These are phyloP conservation scores for Phlogophora meticulosa DNA, from an alignment of 2,888 invertebrate genomes.

Conservation along the genomic window DNA sequence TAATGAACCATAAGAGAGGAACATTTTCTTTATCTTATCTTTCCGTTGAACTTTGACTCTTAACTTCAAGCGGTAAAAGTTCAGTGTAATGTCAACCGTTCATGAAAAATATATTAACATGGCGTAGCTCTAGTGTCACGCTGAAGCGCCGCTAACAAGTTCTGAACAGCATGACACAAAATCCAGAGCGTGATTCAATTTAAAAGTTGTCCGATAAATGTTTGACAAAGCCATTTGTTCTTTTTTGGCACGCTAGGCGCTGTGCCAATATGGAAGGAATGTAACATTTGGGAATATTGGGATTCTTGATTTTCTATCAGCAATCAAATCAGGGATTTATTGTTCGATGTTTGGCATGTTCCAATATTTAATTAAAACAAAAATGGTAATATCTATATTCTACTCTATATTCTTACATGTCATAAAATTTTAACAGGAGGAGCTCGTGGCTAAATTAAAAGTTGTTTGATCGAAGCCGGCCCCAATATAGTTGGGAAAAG, in stretches of 20 bases:
- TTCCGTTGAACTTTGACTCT: conserved; percentile 5
- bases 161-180: conserved; percentile 33
- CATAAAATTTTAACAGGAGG: too few species aligned
- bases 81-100: conserved; percentile 18
- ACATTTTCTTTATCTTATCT: background rate
- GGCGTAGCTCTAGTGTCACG: conserved; percentile 10
- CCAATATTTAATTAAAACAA: background rate
- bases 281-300: conserved; percentile 23
- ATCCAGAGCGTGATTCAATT: conserved; percentile 59
- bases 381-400: background rate
- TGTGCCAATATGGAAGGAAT: conserved; percentile 21
- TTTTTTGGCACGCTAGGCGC: conserved; percentile 35
- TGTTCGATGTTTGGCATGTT: background rate
- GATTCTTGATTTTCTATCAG: conserved; percentile 22
- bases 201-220: conserved; percentile 44
- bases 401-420: too few species aligned
- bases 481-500: too few species aligned
- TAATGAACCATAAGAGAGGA: too few species aligned
- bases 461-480: too few species aligned
- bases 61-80: conserved; percentile 14
- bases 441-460: too few species aligned
- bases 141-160: conserved; percentile 29
- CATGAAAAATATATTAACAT: conserved; percentile 35
- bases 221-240: conserved; percentile 37
- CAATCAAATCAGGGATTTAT: conserved; percentile 2